A percentile compares a stretch with the other conserved stretches of the same genome.
phyloP scores from a whole-genome alignment of 2,888 invertebrate genomes.

The Macaria liturata region DNA sequence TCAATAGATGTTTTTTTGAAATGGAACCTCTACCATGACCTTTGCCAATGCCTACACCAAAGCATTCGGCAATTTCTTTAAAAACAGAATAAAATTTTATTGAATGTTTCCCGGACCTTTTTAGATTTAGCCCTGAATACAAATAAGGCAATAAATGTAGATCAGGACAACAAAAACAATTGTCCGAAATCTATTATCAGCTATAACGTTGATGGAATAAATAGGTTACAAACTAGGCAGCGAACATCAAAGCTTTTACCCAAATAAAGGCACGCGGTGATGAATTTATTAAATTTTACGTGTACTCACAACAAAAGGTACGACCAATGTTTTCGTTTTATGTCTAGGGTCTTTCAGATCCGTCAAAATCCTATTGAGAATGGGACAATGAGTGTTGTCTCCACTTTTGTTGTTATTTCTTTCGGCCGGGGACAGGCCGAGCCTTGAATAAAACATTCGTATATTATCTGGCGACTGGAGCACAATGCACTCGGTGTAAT shows the following conservation, averaged over 20 bases:
- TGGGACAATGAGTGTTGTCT: constrained; percentile 73
- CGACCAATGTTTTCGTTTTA: constrained; percentile 48
- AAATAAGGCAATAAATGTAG: constrained; percentile 75
- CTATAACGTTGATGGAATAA: constrained; percentile 55
- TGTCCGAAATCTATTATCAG: constrained; percentile 64
- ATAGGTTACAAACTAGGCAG: constrained; percentile 32
- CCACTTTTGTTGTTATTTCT: constrained; percentile 73
- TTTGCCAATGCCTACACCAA: constrained; percentile 20
- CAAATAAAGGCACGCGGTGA: constrained; percentile 21
- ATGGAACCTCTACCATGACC: no score
- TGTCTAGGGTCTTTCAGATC: constrained; percentile 48
- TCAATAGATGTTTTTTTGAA: no score
- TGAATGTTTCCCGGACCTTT: constrained; percentile 63
- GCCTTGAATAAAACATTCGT: constrained; percentile 81
- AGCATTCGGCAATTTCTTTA: constrained; percentile 50
- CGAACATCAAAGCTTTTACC: constrained; percentile 18
- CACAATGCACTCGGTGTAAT: constrained; percentile 74
- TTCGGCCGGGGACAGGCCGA: constrained; percentile 62
- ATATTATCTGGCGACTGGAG: constrained; percentile 67
- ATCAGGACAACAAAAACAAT: constrained; percentile 73
- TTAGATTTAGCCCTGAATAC: constrained; percentile 72
- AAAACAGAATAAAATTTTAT: constrained; percentile 69
- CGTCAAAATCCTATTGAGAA: constrained; percentile 74
- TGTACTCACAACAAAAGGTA: constrained; percentile 38
- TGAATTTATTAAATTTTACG: constrained; percentile 31